These are phyloP conservation scores for Tenodera sinensis DNA, from an alignment of 2,888 invertebrate species.

Conservation along the genomic window DNA sequence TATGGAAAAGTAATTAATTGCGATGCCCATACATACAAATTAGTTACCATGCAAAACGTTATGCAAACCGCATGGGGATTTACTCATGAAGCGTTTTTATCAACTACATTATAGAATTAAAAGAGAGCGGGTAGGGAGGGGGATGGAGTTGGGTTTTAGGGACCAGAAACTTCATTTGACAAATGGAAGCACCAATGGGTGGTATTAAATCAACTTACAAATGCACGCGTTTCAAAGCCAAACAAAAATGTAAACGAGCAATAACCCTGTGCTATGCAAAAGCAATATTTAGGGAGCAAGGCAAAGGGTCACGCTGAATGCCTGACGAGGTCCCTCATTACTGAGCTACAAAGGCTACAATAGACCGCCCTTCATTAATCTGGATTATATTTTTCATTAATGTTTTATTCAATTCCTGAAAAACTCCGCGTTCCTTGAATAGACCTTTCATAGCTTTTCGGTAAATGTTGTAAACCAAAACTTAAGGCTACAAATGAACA, in stretches of 20 bases:
- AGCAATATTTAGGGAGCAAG: neutral
- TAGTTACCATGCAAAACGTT: neutral
- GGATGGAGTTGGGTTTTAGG: neutral
- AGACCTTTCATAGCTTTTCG: too few relatives aligned
- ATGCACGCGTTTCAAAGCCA: neutral
- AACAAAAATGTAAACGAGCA: neutral
- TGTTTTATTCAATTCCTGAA: neutral
- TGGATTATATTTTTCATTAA: neutral
- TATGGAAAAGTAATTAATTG: neutral
- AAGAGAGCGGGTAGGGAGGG: neutral
- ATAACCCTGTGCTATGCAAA: neutral
- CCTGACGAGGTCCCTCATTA: neutral
- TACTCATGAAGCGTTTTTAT: neutral
- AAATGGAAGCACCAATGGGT: neutral
- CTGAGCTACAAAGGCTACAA: neutral
- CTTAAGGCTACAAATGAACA: too few relatives aligned
- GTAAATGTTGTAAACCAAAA: too few relatives aligned
- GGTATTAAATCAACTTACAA: neutral
- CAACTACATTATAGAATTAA: neutral
- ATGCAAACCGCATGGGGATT: neutral
- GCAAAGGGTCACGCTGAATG: too few relatives aligned
- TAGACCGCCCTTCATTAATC: neutral
- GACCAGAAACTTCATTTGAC: neutral
- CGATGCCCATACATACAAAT: neutral
- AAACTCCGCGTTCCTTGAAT: neutral